These are phyloP conservation scores for Dinomys branickii DNA, from an alignment of 2,113 vertebrate genomes.

Conservation along the genomic window DNA sequence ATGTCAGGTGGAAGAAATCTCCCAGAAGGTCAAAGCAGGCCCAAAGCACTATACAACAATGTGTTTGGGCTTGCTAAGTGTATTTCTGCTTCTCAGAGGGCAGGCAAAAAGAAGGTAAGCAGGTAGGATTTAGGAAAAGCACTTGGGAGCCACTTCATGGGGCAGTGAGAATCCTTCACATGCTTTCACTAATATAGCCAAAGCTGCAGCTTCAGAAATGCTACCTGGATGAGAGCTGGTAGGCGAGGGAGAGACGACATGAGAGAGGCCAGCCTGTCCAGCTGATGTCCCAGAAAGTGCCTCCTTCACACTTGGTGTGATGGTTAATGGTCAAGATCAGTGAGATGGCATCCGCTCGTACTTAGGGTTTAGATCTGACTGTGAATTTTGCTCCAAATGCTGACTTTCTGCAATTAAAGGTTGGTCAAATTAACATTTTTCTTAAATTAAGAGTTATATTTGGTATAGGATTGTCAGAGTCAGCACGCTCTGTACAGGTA, in stretches of 20 bases:
- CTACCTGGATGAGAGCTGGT: background rate
- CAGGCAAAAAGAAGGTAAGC: background rate
- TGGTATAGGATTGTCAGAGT: background rate
- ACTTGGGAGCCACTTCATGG: background rate
- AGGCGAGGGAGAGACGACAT: background rate
- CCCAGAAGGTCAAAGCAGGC: background rate
- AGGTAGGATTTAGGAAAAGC: background rate
- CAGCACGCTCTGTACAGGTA: background rate
- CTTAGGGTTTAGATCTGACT: background rate
- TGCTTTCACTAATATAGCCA: background rate
- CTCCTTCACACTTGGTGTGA: background rate
- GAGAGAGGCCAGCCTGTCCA: background rate
- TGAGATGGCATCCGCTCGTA: background rate
- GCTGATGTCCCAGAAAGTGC: background rate
- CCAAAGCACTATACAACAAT: accelerated
- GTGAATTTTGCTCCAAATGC: background rate
- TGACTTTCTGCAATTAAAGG: background rate
- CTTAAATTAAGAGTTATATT: slow-evolving; percentile 27
- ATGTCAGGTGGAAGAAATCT: background rate
- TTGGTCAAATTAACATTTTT: background rate
- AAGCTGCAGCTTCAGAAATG: background rate
- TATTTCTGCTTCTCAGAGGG: background rate
- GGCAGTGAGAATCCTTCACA: background rate
- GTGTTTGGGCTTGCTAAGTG: background rate
- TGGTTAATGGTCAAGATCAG: background rate